A percentile compares a stretch with the other conserved stretches of the same genome.
Conservation (phyloP, 2,797 vertebrate species). For the Lepus oiostolus region DNA sequence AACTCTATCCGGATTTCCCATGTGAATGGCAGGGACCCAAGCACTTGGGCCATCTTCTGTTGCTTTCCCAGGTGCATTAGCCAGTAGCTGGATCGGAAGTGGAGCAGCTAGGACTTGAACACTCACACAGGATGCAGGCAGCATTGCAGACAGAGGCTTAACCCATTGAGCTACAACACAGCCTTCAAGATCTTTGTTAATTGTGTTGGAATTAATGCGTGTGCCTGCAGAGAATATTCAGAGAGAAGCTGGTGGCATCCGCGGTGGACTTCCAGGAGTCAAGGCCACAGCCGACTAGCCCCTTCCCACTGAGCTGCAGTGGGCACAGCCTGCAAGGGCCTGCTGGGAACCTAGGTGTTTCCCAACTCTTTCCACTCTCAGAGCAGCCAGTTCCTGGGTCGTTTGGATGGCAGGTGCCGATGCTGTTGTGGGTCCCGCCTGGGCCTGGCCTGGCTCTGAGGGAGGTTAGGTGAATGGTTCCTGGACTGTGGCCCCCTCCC, state of each 20-base stretch:
- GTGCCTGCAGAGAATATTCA: not conserved
- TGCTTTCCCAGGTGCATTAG: too few species aligned
- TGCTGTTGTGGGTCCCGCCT: not conserved
- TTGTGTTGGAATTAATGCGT: not conserved
- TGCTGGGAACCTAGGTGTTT: not conserved
- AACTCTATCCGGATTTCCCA: too few species aligned
- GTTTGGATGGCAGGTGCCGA: not conserved
- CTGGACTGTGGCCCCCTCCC: not conserved
- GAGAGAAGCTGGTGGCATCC: not conserved
- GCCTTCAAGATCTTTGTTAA: not conserved
- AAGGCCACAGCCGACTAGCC: not conserved
- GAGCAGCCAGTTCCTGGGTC: not conserved
- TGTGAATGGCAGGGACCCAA: too few species aligned
- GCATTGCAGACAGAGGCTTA: too few species aligned
- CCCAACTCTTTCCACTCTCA: not conserved
- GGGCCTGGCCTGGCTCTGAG: not conserved
- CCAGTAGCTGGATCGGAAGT: too few species aligned
- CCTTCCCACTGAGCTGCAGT: not conserved
- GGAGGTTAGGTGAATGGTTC: not conserved
- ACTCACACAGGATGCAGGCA: too few species aligned
- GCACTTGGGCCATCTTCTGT: too few species aligned
- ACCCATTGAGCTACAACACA: too few species aligned
- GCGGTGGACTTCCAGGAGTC: fast-evolving
- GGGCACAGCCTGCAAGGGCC: not conserved
- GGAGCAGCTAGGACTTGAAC: too few species aligned